Conservation (phyloP, 2,888 invertebrate genomes). For the Mycogona germanica region DNA sequence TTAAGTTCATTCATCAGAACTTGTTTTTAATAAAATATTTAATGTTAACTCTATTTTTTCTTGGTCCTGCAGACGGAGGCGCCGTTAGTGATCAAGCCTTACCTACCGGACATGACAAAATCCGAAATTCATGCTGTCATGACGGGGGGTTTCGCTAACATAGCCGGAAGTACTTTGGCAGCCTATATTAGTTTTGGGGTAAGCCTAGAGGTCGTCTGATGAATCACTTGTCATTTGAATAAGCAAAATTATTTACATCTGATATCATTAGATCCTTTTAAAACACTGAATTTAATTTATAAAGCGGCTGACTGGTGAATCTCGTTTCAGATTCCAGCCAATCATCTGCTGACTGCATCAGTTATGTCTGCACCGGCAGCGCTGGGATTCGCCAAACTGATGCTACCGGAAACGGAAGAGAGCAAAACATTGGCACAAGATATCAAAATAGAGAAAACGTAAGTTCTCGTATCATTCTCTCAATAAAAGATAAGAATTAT, state of each 20-base stretch:
- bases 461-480: slow-evolving; percentile 27
- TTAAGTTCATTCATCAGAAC: too few relatives aligned
- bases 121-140: slow-evolving; percentile 90
- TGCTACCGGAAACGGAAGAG: slow-evolving; percentile 81
- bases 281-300: slow-evolving; percentile 3
- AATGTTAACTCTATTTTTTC: slow-evolving; percentile 6
- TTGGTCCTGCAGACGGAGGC: slow-evolving; percentile 62
- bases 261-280: neutral
- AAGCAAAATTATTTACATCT: neutral
- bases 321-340: slow-evolving; percentile 43
- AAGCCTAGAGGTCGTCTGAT: slow-evolving; percentile 19
- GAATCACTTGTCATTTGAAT: neutral
- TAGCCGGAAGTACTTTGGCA: slow-evolving; percentile 82
- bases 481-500: neutral
- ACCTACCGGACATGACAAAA: slow-evolving; percentile 65
- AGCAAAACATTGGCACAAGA: slow-evolving; percentile 62
- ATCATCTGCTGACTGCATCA: slow-evolving; percentile 80
- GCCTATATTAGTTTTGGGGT: slow-evolving; percentile 88
- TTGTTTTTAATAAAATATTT: neutral
- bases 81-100: slow-evolving; percentile 75
- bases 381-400: slow-evolving; percentile 73
- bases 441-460: slow-evolving; percentile 58
- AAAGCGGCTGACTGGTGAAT: too few relatives aligned
- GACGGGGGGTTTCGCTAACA: slow-evolving; percentile 90
- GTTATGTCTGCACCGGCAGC: slow-evolving; percentile 96